These are phyloP conservation scores for Trachurus trachurus DNA, from an alignment of 2,797 vertebrate species.

Conservation along the genomic window DNA sequence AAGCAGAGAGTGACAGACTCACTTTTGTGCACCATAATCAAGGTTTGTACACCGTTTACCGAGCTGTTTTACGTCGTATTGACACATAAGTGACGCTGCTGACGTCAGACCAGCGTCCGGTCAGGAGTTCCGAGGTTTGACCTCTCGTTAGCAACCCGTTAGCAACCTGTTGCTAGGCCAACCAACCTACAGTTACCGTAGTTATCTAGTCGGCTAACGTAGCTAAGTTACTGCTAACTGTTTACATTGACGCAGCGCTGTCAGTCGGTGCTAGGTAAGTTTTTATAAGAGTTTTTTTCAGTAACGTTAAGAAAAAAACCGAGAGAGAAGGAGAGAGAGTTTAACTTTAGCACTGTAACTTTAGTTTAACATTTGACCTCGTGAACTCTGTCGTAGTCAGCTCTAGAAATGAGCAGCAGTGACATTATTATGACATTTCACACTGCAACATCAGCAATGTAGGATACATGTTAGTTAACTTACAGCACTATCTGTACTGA, in stretches of 20 bases:
- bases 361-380: no score
- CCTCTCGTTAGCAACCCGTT: neutral
- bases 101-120: neutral
- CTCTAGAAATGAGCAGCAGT: no score
- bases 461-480: no score
- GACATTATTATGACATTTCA: no score
- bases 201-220: neutral
- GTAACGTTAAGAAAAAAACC: no score
- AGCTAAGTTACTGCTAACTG: no score
- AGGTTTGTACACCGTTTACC: slow-evolving; percentile 4
- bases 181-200: neutral
- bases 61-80: neutral
- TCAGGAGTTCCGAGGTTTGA: neutral
- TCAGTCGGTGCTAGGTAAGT: neutral
- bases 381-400: no score
- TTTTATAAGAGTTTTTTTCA: no score
- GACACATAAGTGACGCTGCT: neutral
- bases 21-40: neutral
- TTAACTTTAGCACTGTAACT: no score
- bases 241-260: neutral
- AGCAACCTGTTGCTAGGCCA: slow-evolving; percentile 19
- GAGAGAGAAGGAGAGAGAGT: no score
- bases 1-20: neutral
- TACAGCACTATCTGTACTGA: no score
- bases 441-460: no score